Evolutionary conservation across 2,888 invertebrate species (phyloP).

Genomic region (Rotaria sp.): DNA sequence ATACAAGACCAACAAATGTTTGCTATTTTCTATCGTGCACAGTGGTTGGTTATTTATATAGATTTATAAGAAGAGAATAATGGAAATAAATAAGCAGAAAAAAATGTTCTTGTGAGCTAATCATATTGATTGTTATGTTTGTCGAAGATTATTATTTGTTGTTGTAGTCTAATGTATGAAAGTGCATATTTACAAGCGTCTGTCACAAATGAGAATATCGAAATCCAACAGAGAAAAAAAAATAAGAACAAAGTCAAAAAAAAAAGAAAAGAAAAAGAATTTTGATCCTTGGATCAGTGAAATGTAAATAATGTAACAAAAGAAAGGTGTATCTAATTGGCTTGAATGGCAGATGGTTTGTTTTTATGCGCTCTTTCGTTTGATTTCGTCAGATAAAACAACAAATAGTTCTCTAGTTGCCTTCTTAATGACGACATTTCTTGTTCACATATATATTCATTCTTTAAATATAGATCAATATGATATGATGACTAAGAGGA

Average conservation of each 20-base stretch:
- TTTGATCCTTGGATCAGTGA: constrained; percentile 29
- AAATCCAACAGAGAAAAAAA: not conserved
- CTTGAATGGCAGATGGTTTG: constrained; percentile 23
- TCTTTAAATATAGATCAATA: constrained; percentile 14
- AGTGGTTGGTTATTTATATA: constrained; percentile 24
- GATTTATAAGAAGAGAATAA: not conserved
- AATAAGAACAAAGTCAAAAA: not conserved
- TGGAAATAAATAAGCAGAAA: constrained; percentile 1
- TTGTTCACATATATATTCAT: not conserved
- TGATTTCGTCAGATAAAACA: constrained; percentile 23
- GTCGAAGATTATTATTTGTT: constrained; percentile 26
- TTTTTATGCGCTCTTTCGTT: constrained; percentile 9
- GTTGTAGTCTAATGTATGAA: constrained; percentile 29
- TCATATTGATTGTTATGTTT: constrained; percentile 30
- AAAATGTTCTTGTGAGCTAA: constrained; percentile 26
- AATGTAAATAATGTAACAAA: constrained; percentile 31
- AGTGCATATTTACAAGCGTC: not conserved
- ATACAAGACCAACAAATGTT: constrained; percentile 29
- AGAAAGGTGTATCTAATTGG: constrained; percentile 31
- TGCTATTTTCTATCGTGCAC: constrained; percentile 26
- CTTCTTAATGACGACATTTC: constrained; percentile 31
- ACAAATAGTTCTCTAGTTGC: constrained; percentile 27
- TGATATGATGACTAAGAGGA: constrained; percentile 16
- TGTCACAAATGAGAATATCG: constrained; percentile 29
- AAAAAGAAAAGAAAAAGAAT: not conserved